Evolutionary conservation across 2,888 invertebrate genomes (phyloP), one percentile per base, ranked within the genome.

Genomic region (Neuroscelio doddi): DNA sequence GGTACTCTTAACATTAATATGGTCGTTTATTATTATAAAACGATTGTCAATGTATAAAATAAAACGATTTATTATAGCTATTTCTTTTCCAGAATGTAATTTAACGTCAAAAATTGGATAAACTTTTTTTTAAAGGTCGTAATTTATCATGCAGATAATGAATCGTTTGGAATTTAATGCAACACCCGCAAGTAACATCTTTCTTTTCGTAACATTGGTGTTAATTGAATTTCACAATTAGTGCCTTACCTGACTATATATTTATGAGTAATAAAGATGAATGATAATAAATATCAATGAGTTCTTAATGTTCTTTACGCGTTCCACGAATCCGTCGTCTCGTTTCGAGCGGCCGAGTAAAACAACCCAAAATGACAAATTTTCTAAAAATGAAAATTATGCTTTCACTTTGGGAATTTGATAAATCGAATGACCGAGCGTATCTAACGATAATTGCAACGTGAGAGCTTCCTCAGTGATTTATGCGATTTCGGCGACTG

Each of bases 381-480:
- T 69, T 69, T 51, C 50, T 49, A 53, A 49, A 47, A 50, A 56
- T 51, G 38, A 59, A 62, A 63, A 63, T 61, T 55, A 49, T 55
- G 47, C 47, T 39, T 44, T 45, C 52, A 41, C 38, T 68, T 64
- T 56, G 61, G 55, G 57, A 64, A 65, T 46, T 71, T 71, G 71
- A 74, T 71, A 69, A 71, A 71, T 73, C 64, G 70, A 57, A 58
- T 44, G 53, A 61, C 47, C 50, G 45, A 57, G 69, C 71, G 70
- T 71, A 69, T 69, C 70, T 73, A 72, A 72, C 64, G 70, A 73
- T 73, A 72, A 75, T 73, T 74, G 71, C 73, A 64, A 61, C 68
- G 59, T 61, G 64, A 64, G 52, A 68, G 66, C 68, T 34, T 52
- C 42, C 42, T 26, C 65, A 49, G 71, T 72, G 75, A 75, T 75